Evolutionary conservation across 2,113 vertebrate genomes (phyloP).

Genomic region (Hippoglossus stenolepis): DNA sequence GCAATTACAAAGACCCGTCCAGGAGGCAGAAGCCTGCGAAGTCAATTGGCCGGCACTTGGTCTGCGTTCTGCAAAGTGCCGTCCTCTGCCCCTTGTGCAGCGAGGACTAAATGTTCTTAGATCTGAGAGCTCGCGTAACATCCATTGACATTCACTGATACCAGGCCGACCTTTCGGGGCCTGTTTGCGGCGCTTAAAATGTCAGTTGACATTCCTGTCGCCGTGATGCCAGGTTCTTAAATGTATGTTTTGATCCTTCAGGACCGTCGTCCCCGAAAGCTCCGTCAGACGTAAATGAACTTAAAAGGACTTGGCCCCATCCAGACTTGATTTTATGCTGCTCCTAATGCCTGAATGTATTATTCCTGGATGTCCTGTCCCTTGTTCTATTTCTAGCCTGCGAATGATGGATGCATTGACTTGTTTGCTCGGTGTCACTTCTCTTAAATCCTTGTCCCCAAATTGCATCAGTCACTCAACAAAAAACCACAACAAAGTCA

Average conservation of each 20-base stretch:
- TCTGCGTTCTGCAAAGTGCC: not conserved
- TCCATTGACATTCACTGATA: slow-evolving; percentile 69
- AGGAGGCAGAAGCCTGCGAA: slow-evolving; percentile 31
- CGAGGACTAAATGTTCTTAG: slow-evolving; percentile 36
- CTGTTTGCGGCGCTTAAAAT: slow-evolving; percentile 73
- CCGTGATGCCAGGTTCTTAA: slow-evolving; percentile 52
- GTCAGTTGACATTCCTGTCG: slow-evolving; percentile 68
- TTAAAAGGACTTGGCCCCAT: slow-evolving; percentile 10
- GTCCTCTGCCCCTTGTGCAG: slow-evolving; percentile 29
- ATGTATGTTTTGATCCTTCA: slow-evolving; percentile 40
- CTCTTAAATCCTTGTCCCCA: slow-evolving; percentile 61
- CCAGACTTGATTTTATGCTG: slow-evolving; percentile 24
- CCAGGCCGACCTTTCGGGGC: slow-evolving; percentile 72
- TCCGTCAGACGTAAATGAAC: slow-evolving; percentile 25
- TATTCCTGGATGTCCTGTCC: slow-evolving; percentile 50
- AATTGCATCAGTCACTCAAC: slow-evolving; percentile 65
- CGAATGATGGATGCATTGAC: slow-evolving; percentile 65
- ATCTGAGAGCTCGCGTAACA: slow-evolving; percentile 56
- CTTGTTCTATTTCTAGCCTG: slow-evolving; percentile 42
- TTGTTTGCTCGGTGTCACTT: slow-evolving; percentile 55
- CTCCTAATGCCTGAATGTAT: slow-evolving; percentile 44
- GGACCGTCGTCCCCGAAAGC: slow-evolving; percentile 30
- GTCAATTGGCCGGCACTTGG: slow-evolving; percentile 24
- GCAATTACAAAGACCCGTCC: slow-evolving; percentile 59
- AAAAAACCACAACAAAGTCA: slow-evolving; percentile 58